phyloP scores from a whole-genome alignment of 2,888 invertebrate genomes.

The Calephelis perditalis region DNA sequence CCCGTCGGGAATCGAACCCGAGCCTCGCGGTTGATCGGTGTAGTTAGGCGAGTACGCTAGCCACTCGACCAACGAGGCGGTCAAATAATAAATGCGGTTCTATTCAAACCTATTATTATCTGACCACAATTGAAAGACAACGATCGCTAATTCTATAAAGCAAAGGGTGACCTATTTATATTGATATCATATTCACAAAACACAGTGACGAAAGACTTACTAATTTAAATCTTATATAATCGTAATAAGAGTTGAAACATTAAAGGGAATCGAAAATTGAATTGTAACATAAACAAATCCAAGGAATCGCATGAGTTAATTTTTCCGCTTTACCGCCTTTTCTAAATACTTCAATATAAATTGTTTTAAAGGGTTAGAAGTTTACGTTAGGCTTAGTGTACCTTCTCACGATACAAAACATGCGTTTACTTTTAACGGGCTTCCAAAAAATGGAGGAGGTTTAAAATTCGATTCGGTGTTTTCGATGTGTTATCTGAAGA shows the following conservation, averaged over 20 bases:
- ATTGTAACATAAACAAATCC: constrained; percentile 33
- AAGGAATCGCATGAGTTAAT: constrained; percentile 65
- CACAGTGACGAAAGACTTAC: not conserved
- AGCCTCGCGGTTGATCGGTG: no score
- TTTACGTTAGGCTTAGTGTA: constrained; percentile 34
- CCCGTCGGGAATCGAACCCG: no score
- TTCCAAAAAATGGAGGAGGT: no score
- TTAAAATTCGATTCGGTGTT: no score
- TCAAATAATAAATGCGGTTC: no score
- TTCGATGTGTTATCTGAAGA: no score
- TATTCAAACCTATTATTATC: constrained; percentile 57
- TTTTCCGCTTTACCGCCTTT: constrained; percentile 68
- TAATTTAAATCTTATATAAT: constrained; percentile 11
- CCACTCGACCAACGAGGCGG: no score
- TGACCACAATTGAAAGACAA: constrained; percentile 64
- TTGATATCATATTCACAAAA: constrained; percentile 18
- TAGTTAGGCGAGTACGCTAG: no score
- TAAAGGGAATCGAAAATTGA: not conserved
- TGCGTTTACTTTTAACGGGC: not conserved
- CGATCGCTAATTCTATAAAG: constrained; percentile 58
- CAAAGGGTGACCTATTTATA: constrained; percentile 54
- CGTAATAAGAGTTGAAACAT: constrained; percentile 9
- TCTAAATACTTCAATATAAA: constrained; percentile 50
- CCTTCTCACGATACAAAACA: constrained; percentile 48
- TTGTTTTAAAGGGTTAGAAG: constrained; percentile 45